Base-by-base conservation (phyloP, 2,888 invertebrate species). In the Leptothorax acervorum region DNA sequence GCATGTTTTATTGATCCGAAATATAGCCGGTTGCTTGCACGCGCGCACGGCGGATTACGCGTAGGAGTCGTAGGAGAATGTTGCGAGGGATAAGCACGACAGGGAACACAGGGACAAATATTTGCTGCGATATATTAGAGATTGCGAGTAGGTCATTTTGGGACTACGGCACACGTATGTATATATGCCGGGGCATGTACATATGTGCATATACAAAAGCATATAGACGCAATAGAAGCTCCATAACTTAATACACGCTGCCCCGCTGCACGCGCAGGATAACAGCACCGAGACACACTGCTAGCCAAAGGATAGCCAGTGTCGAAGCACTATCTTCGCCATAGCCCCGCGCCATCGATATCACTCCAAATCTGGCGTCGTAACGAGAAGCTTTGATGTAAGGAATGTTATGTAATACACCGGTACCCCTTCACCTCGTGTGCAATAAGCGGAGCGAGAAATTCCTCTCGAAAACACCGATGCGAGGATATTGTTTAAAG, bases 311-410 rank as follows among this genome's bases (percentile, higher is more conserved):
- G 84, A 85, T 83, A 85, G 85, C 82, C 83, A 83, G 81, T 62
- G 71, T 62, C 75, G 70, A 70, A 6, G 65, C 70, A 63, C 82
- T 78, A 82, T 85, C 87, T 85, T 90, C 83, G 79, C 73, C 42
- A 35, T 23, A 23, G 23, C 35, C 86, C 68, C 85, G 82, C 70
- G 31, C 84, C 78, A 68, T 63, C 62, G n/a, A 23, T 73, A 57
- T 74, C 85, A 85, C 74, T 81, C 76, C 86, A 63, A 68, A 81
- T 74, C 70, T 60, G 28, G 35, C 55, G 66, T 42, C 63, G 11
- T 73, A 85, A 85, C 85, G 86, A 84, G 88, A 90, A 86, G 89
- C 76, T 84, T 87, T 71, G 88, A 86, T 66, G 60, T 68, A 18
- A 68, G 62, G 57, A 70, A 82, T 71, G 83, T 73, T 79, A 90